Evolutionary conservation across 1,140 invertebrate genomes (phyloP).

Genomic region (Eciton burchellii): DNA sequence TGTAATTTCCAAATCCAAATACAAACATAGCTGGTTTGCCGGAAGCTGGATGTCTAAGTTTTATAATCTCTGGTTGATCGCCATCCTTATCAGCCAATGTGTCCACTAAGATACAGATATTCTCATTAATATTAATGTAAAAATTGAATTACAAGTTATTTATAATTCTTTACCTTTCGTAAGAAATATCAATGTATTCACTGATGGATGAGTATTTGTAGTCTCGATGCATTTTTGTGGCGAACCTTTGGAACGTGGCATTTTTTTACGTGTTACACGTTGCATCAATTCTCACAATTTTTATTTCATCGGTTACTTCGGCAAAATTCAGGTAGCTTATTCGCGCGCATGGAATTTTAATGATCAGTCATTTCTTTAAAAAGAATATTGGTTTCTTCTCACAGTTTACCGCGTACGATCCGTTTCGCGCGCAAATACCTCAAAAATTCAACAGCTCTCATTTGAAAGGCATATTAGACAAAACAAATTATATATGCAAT

Average conservation of each 20-base stretch:
- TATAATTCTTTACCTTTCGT: slow-evolving; percentile 86
- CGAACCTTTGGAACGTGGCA: slow-evolving; percentile 86
- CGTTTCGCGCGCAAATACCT: too few relatives aligned
- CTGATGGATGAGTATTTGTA: slow-evolving; percentile 75
- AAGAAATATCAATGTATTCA: slow-evolving; percentile 89
- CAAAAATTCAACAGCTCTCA: too few relatives aligned
- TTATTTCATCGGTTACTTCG: slow-evolving; percentile 35
- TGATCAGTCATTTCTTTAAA: slow-evolving; percentile 74
- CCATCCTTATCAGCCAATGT: slow-evolving; percentile 85
- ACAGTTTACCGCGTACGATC: not conserved
- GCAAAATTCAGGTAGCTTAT: slow-evolving; percentile 34
- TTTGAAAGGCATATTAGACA: too few relatives aligned
- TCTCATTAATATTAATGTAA: not conserved
- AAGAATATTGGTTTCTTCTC: slow-evolving; percentile 46
- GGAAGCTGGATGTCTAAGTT: slow-evolving; percentile 89
- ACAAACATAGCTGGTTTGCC: slow-evolving; percentile 88
- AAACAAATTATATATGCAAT: too few relatives aligned
- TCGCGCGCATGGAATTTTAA: slow-evolving; percentile 62
- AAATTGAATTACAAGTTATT: slow-evolving; percentile 20
- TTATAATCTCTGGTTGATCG: slow-evolving; percentile 90
- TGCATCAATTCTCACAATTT: slow-evolving; percentile 55
- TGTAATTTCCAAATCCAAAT: slow-evolving; percentile 86
- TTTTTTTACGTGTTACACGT: slow-evolving; percentile 71
- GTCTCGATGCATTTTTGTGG: slow-evolving; percentile 87
- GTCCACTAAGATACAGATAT: slow-evolving; percentile 79